These are phyloP conservation scores for Pantherophis vulpinus DNA, from an alignment of 2,797 vertebrate genomes.

Conservation along the genomic window DNA sequence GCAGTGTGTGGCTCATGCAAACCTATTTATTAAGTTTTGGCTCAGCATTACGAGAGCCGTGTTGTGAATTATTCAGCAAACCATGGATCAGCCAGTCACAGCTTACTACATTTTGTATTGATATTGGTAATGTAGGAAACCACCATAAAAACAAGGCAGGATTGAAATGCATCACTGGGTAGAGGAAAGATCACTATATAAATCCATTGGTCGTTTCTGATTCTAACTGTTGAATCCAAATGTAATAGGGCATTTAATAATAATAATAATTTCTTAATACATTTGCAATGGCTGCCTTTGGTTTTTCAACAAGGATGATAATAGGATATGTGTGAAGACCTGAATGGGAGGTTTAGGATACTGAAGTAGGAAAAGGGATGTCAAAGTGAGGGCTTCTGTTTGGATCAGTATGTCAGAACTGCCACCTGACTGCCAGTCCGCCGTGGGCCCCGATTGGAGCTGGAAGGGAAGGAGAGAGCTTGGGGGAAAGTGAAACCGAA, in stretches of 20 bases:
- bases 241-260: not conserved
- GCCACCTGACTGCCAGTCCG: too few relatives aligned
- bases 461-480: too few relatives aligned
- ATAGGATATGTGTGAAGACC: not conserved
- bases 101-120: not conserved
- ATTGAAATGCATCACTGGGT: not conserved
- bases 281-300: not conserved
- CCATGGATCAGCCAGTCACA: too few relatives aligned
- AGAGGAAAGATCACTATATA: not conserved
- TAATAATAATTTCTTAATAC: too few relatives aligned
- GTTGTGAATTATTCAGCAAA: too few relatives aligned
- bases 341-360: not conserved
- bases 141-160: not conserved
- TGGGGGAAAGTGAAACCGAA: too few relatives aligned
- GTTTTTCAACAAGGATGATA: not conserved
- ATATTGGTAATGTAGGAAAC: not conserved
- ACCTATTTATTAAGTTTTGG: too few relatives aligned
- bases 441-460: too few relatives aligned
- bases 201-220: not conserved
- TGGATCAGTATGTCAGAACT: too few relatives aligned
- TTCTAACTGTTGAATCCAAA: not conserved
- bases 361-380: not conserved
- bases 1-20: too few relatives aligned
- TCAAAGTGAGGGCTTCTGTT: not conserved
- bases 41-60: too few relatives aligned